Conservation (phyloP, 2,797 vertebrate species). For the Heteromormyrus szaboi region DNA sequence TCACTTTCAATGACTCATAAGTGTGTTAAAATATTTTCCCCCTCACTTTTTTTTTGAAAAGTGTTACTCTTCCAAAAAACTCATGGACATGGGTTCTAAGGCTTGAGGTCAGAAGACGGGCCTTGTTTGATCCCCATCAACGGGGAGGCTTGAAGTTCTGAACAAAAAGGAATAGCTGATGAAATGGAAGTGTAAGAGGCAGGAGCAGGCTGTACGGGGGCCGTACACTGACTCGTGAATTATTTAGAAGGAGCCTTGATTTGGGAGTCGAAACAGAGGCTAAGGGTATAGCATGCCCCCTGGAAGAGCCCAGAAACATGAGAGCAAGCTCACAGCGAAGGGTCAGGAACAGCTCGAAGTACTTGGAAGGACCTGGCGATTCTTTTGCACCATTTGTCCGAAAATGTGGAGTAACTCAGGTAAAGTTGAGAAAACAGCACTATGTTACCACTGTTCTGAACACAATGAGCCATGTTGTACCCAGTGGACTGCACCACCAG, state of each 20-base stretch:
- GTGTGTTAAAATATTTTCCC: background rate
- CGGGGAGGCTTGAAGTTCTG: slow-evolving; percentile 29
- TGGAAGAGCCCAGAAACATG: slow-evolving; percentile 24
- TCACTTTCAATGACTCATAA: background rate
- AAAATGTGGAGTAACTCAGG: background rate
- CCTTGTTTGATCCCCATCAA: slow-evolving; percentile 25
- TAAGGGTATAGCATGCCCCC: slow-evolving; percentile 8
- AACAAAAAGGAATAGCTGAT: slow-evolving; percentile 31
- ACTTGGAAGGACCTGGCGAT: background rate
- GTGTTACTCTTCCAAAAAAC: slow-evolving; percentile 5
- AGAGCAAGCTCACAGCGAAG: slow-evolving; percentile 17
- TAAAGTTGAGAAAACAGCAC: background rate
- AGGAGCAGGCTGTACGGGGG: background rate
- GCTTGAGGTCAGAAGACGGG: slow-evolving; percentile 15
- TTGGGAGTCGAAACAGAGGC: background rate
- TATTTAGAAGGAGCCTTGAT: slow-evolving; percentile 21
- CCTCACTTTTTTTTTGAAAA: slow-evolving; percentile 3
- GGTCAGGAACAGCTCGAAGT: background rate
- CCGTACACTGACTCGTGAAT: slow-evolving; percentile 14
- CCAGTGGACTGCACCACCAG: background rate
- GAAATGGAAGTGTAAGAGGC: slow-evolving; percentile 15
- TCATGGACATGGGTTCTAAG: slow-evolving; percentile 12
- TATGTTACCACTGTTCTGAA: background rate
- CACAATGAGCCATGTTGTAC: background rate
- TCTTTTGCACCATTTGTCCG: slow-evolving; percentile 3